Base-by-base conservation (phyloP, 2,113 vertebrate genomes). In the Nymphicus hollandicus region DNA sequence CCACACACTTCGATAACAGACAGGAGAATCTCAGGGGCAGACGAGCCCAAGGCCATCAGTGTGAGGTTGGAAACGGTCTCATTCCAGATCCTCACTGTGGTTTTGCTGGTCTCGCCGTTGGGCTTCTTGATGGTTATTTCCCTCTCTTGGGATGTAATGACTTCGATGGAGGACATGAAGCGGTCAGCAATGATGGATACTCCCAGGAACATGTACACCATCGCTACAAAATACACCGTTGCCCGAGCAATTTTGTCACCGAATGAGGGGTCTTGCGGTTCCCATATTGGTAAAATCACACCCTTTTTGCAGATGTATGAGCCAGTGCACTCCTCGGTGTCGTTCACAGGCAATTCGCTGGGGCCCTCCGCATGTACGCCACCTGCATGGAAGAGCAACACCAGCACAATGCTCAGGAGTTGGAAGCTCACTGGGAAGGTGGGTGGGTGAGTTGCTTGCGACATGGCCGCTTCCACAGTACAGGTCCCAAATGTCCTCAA, bases 131-230 rank as follows among this genome's bases (percentile, higher is more conserved):
- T 99, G 50, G 98, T 99, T 89, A 99, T 99, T 95, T 98, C 98
- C 94, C 98, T 98, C 91, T 99, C 99, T 87, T 99, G 99, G 27
- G 99, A 99, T 0, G 99, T 99, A 93, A 99, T 99, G 95, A 99
- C 99, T 97, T 99, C 99, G 10, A 99, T 99, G 63, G 99, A 99
- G 8, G 99, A 98, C 99, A 99, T 99, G 97, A 99, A 99, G 76
- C 99, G 99, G 77, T 99, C 99, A 0, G 99, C 99, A 41, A 99
- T 98, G 96, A 99, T 99, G 46, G 99, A 99, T 28, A 99, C 99
- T 7, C 99, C 99, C 23, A 99, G 97, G 96, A 99, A 99, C 99
- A 99, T 99, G 96, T 99, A 99, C 24, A 98, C 98, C 97, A 99
- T 95, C 0, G 98, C 99, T 82, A 99, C 98, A 63, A 99, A 99